Evolutionary conservation across 2,888 invertebrate species (phyloP).

Genomic region (Coecobrya sp.): DNA sequence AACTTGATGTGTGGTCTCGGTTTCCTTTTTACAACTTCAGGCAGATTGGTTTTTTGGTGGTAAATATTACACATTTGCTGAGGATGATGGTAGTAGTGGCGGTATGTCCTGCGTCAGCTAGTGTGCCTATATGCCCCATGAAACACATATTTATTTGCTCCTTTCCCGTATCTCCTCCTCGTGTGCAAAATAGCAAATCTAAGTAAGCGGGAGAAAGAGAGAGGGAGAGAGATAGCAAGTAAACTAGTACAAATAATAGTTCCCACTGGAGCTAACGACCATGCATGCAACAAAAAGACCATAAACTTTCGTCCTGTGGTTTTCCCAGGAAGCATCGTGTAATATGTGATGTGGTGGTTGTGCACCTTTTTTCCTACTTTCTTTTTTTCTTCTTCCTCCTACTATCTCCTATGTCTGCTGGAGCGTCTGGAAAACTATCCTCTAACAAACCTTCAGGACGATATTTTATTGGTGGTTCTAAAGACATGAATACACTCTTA

Average conservation of each 20-base stretch:
- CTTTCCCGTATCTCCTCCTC: not conserved
- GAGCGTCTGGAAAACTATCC: constrained; percentile 51
- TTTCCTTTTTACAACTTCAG: constrained; percentile 63
- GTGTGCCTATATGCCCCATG: constrained; percentile 44
- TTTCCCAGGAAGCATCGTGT: constrained; percentile 69
- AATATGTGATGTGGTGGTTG: constrained; percentile 71
- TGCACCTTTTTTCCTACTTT: constrained; percentile 53
- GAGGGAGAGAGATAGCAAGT: constrained; percentile 25
- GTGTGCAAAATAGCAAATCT: not conserved
- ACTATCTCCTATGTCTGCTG: not conserved
- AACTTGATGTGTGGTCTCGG: constrained; percentile 61
- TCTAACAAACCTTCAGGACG: constrained; percentile 59
- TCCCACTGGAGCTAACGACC: constrained; percentile 81
- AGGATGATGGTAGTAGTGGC: not conserved
- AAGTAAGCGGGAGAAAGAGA: constrained; percentile 9
- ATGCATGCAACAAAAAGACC: constrained; percentile 72
- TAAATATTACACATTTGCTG: constrained; percentile 51
- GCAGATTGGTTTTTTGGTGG: constrained; percentile 71
- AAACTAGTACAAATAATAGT: constrained; percentile 80
- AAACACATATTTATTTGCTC: constrained; percentile 60
- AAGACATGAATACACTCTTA: constrained; percentile 43
- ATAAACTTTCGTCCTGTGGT: constrained; percentile 79
- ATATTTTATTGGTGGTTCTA: constrained; percentile 72
- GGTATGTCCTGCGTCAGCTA: not conserved
- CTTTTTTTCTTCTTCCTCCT: not conserved